A percentile compares a stretch with the other conserved stretches of the same genome.
Evolutionary conservation across 2,113 vertebrate species (phyloP).

Genomic region (Scopus umbretta): DNA sequence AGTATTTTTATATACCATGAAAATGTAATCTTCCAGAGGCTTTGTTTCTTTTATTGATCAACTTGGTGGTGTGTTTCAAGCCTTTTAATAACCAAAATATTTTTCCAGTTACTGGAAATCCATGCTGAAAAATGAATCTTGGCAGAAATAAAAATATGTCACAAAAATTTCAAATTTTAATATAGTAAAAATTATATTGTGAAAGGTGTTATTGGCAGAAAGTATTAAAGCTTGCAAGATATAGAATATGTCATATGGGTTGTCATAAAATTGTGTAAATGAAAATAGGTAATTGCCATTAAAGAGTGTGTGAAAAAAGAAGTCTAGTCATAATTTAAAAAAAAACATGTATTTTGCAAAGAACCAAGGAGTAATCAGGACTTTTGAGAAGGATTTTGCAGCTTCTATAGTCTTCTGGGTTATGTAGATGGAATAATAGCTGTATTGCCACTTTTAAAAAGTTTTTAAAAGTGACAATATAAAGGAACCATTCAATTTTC

Average conservation of each 20-base stretch:
- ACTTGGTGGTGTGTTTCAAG: background rate
- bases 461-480: too few species aligned
- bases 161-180: background rate
- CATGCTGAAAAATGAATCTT: background rate
- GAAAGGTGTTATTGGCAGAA: background rate
- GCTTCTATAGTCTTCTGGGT: background rate
- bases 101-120: background rate
- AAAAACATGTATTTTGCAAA: background rate
- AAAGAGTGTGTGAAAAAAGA: background rate
- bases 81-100: background rate
- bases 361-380: background rate
- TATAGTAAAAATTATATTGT: background rate
- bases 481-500: background rate
- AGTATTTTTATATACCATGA: background rate
- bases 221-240: background rate
- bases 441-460: background rate
- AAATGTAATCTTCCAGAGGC: accelerated
- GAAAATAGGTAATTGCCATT: background rate
- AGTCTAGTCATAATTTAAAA: background rate
- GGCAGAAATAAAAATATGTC: background rate
- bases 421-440: background rate
- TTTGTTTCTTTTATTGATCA: background rate
- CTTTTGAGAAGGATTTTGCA: background rate
- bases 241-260: background rate
- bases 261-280: background rate